Evolutionary conservation across 1,140 invertebrate genomes (phyloP), one percentile per base, ranked within the genome.

Genomic region (Drosophila lini): DNA sequence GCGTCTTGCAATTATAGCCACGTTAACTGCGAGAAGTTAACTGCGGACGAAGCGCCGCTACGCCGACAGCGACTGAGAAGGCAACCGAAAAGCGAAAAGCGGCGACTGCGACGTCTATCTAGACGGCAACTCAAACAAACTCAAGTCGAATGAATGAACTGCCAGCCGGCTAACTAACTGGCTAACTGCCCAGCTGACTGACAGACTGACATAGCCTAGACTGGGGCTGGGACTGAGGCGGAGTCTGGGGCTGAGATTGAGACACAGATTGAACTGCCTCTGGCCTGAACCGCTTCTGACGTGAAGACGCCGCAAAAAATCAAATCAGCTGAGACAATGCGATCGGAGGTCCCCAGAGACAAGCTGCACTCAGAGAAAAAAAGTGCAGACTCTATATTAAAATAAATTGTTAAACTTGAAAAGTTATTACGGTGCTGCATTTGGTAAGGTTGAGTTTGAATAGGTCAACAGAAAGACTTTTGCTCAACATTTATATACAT

Each of bases 1-100:
- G 83, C 69, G 65, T 48, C 28, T 64, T 67, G 61, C 80, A 84
- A 73, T 89, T 89, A 89, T 82, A 89, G 84, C 74, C 84, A 84
- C 80, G 84, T 84, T 84, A 89, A 71, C 62, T 78, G 64, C 70
- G 60, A 74, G 68, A 73, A 58, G 57, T 76, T 58, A 47, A 69
- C 59, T 78, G 63, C 73, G 62, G 74, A 50, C 80, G 34, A 68
- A 48, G 69, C 74, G 55, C 32, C 42, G 60, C 38, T 42, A 58
- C 71, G 74, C 34, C 45, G 53, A 62, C 70, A 62, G 63, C 32
- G 61, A 57, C 62, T 32, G 61, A n/a, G 56, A 38, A 68, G 52
- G 60, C 41, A 48, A 57, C 52, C 19, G 42, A 45, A 45, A 22
- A 22, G 42, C 45, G 40, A 22, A 38, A 68, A 47, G 38, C 67